phyloP scores from a whole-genome alignment of 2,797 vertebrate species.

The Cottoperca gobio region DNA sequence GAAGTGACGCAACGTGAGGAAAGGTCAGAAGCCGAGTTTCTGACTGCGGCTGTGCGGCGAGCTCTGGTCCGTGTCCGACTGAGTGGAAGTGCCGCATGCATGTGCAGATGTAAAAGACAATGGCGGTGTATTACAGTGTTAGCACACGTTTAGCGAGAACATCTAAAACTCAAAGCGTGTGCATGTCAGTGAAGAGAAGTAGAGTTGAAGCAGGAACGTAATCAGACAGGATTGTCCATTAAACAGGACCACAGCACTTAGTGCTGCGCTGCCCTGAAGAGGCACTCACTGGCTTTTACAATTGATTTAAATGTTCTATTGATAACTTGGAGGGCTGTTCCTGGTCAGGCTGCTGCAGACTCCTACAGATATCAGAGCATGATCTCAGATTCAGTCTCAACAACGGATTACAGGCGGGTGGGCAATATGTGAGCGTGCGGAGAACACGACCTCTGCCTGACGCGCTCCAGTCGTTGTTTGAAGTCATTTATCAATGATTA shows the following conservation, averaged over 20 bases:
- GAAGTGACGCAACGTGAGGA: constrained; percentile 65
- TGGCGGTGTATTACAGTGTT: neutral
- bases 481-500: neutral
- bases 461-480: fast-evolving
- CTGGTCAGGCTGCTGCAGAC: neutral
- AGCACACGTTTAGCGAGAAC: neutral
- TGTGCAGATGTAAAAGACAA: neutral
- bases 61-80: constrained; percentile 27
- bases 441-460: neutral
- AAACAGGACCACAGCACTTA: neutral
- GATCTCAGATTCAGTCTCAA: neutral
- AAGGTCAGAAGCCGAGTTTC: constrained; percentile 61
- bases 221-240: neutral
- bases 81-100: constrained; percentile 16
- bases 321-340: neutral
- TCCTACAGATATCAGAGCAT: neutral
- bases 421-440: neutral
- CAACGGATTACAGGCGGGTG: neutral
- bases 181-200: neutral
- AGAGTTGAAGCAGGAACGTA: neutral
- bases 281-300: constrained; percentile 6
- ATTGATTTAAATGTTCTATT: constrained; percentile 30
- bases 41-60: constrained; percentile 22
- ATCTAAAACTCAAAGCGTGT: neutral
- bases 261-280: neutral